Conservation (phyloP, 2,888 invertebrate genomes). For the Philaethria dido region DNA sequence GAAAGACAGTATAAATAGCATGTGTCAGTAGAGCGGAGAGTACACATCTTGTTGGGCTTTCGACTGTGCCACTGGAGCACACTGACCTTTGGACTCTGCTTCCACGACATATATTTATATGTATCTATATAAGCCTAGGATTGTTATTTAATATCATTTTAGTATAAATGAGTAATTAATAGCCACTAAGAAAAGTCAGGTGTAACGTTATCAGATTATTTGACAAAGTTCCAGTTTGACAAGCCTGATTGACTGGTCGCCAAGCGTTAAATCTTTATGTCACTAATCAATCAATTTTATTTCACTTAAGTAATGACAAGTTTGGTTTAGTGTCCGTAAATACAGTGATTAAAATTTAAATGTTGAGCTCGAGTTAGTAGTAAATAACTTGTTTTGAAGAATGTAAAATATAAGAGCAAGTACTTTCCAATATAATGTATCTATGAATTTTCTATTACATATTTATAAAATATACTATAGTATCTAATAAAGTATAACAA, state of each 20-base stretch:
- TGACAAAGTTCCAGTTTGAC: slow-evolving; percentile 54
- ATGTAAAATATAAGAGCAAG: slow-evolving; percentile 5
- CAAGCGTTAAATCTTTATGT: slow-evolving; percentile 74
- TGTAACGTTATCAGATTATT: slow-evolving; percentile 57
- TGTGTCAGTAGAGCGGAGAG: too few species aligned
- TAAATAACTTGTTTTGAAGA: slow-evolving; percentile 30
- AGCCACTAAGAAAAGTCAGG: slow-evolving; percentile 47
- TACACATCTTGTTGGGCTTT: too few species aligned
- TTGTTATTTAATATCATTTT: neutral
- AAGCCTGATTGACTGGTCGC: slow-evolving; percentile 67
- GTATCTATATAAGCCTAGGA: too few species aligned
- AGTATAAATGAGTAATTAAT: slow-evolving; percentile 34
- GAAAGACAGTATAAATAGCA: too few species aligned
- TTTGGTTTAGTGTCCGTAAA: slow-evolving; percentile 42
- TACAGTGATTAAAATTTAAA: slow-evolving; percentile 34
- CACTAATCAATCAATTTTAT: slow-evolving; percentile 78
- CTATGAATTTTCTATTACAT: neutral
- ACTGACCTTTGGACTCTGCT: too few species aligned
- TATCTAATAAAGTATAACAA: neutral
- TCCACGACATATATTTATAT: too few species aligned
- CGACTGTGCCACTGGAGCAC: too few species aligned
- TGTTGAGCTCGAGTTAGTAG: slow-evolving; percentile 20
- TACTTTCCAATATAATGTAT: neutral
- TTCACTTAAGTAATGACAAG: slow-evolving; percentile 48
- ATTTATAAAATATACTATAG: neutral